phyloP scores from a whole-genome alignment of 1,140 invertebrate species.

The Dreissena rostriformis region DNA sequence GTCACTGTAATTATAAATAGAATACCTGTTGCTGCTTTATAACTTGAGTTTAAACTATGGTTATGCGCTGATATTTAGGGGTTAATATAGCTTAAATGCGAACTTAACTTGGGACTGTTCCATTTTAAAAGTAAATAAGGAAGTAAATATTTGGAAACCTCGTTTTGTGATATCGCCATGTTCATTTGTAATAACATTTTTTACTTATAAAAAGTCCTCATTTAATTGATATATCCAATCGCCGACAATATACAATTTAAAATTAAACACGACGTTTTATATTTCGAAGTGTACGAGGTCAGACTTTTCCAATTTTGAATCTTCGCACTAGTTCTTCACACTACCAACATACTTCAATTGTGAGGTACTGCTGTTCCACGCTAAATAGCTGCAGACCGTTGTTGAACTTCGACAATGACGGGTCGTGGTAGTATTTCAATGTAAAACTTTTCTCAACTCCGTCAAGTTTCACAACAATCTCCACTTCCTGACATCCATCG shows the following conservation, averaged over 20 bases:
- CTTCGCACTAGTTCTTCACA: background rate
- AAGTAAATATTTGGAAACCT: too few relatives aligned
- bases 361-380: background rate
- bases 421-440: background rate
- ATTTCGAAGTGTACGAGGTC: background rate
- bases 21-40: too few relatives aligned
- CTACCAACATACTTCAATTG: background rate
- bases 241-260: background rate
- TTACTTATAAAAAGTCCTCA: background rate
- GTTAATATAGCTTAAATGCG: too few relatives aligned
- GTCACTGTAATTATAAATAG: too few relatives aligned
- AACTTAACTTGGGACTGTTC: too few relatives aligned
- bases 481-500: too few relatives aligned
- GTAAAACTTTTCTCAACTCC: background rate
- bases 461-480: too few relatives aligned
- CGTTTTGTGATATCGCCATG: background rate
- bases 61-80: too few relatives aligned
- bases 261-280: background rate
- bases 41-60: too few relatives aligned
- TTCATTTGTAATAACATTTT: background rate
- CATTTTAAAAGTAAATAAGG: too few relatives aligned
- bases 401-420: background rate
- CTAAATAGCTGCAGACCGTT: background rate
- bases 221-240: background rate
- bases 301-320: background rate